Conservation (phyloP, 2,797 vertebrate species). For the Danio choprae region DNA sequence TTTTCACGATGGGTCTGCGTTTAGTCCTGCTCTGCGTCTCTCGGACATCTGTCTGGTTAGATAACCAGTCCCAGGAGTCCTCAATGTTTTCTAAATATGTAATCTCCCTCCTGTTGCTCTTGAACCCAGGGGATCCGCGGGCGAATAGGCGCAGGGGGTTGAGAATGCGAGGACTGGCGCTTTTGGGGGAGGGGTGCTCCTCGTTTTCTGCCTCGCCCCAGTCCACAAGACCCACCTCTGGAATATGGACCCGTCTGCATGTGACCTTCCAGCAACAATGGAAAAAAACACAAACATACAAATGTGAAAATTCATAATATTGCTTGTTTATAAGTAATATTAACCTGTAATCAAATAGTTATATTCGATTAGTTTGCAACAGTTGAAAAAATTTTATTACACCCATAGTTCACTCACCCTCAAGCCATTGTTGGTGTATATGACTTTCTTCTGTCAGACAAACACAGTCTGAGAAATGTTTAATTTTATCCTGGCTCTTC, state of each 20-base stretch:
- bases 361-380: too few relatives aligned
- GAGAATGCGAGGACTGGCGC: slow-evolving; percentile 85
- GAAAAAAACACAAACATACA: slow-evolving; percentile 54
- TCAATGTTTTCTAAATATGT: slow-evolving; percentile 90
- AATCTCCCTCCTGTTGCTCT: slow-evolving; percentile 83
- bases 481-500: too few relatives aligned
- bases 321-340: not conserved
- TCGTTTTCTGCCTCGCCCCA: slow-evolving; percentile 86
- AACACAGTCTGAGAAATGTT: too few relatives aligned
- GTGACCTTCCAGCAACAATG: slow-evolving; percentile 80
- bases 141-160: slow-evolving; percentile 94
- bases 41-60: slow-evolving; percentile 94
- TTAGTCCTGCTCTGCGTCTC: slow-evolving; percentile 94
- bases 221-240: slow-evolving; percentile 84
- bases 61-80: slow-evolving; percentile 98
- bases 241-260: slow-evolving; percentile 80
- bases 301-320: not conserved
- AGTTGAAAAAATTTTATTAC: too few relatives aligned
- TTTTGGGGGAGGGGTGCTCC: slow-evolving; percentile 85
- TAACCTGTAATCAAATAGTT: not conserved
- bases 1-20: slow-evolving; percentile 98
- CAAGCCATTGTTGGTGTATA: too few relatives aligned
- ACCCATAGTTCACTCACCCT: too few relatives aligned
- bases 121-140: slow-evolving; percentile 85
- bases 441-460: too few relatives aligned